Conservation (phyloP, 2,888 invertebrate species). For the Yponomeuta plumbellus region DNA sequence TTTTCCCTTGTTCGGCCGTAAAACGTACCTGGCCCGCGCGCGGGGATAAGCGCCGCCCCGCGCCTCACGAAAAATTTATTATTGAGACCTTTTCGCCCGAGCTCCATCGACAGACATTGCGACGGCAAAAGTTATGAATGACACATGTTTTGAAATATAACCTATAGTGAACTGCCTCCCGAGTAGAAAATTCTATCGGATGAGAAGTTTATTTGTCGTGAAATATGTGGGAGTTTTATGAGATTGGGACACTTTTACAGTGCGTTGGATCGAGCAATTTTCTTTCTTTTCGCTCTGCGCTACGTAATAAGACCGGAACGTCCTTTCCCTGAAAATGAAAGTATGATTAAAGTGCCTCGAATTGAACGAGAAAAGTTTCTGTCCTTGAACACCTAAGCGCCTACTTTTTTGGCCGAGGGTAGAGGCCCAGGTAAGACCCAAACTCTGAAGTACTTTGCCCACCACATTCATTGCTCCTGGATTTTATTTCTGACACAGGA, state of each 20-base stretch:
- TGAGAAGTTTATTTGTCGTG: slow-evolving; percentile 75
- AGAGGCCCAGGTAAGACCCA: not conserved
- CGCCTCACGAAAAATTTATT: slow-evolving; percentile 70
- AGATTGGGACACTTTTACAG: slow-evolving; percentile 64
- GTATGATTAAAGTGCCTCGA: slow-evolving; percentile 58
- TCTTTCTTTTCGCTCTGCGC: slow-evolving; percentile 55
- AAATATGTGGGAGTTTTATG: slow-evolving; percentile 75
- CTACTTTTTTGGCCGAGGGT: slow-evolving; percentile 17
- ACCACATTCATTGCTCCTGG: not conserved
- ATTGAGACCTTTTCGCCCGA: slow-evolving; percentile 73
- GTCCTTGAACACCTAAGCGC: slow-evolving; percentile 29
- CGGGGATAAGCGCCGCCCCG: slow-evolving; percentile 47
- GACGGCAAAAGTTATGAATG: slow-evolving; percentile 76
- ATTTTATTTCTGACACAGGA: not conserved
- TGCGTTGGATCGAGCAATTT: slow-evolving; percentile 67
- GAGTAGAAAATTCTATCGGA: slow-evolving; percentile 67
- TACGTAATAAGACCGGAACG: slow-evolving; percentile 59
- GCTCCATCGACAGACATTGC: slow-evolving; percentile 76
- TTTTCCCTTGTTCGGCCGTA: slow-evolving; percentile 73
- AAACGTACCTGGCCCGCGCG: slow-evolving; percentile 72
- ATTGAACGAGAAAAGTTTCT: slow-evolving; percentile 67
- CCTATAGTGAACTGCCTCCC: slow-evolving; percentile 70
- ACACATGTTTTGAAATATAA: slow-evolving; percentile 77
- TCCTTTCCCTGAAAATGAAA: slow-evolving; percentile 54
- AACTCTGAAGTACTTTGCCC: slow-evolving; percentile 3